Evolutionary conservation across 2,888 invertebrate genomes (phyloP).

Genomic region (Dynastes maya): DNA sequence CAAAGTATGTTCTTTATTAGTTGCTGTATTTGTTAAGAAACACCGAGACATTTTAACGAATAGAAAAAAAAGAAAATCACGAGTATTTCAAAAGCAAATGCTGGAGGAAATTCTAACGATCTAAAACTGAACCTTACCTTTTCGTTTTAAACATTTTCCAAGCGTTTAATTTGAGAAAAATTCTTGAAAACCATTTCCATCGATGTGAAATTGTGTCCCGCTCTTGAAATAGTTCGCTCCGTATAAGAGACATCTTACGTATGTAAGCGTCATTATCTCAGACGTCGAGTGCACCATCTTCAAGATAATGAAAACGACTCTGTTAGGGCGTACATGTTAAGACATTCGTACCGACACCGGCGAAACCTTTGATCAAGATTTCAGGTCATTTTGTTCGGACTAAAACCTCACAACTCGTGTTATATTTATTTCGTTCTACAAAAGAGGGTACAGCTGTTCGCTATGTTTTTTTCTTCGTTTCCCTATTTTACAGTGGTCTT

Average conservation of each 20-base stretch:
- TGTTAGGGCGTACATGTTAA: constrained; percentile 36
- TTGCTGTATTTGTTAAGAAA: too few species aligned
- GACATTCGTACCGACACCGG: constrained; percentile 37
- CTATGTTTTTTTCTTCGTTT: constrained; percentile 13
- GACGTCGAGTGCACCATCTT: constrained; percentile 45
- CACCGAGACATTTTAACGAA: too few species aligned
- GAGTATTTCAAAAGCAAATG: too few species aligned
- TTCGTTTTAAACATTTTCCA: neutral
- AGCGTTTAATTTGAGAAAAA: constrained; percentile 15
- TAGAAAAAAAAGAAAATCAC: too few species aligned
- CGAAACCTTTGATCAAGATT: constrained; percentile 47
- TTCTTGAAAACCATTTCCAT: constrained; percentile 17
- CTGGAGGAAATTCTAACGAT: too few species aligned
- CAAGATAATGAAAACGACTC: constrained; percentile 47
- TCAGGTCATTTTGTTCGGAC: constrained; percentile 35
- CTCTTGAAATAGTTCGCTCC: constrained; percentile 22
- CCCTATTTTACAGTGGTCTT: neutral
- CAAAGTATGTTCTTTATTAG: too few species aligned
- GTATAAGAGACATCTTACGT: constrained; percentile 29
- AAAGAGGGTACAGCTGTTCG: constrained; percentile 13
- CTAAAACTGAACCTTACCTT: too few species aligned
- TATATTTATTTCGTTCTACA: constrained; percentile 13
- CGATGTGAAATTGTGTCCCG: constrained; percentile 10
- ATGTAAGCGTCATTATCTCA: constrained; percentile 46
- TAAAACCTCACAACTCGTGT: constrained; percentile 27